These are phyloP conservation scores for Pelecanoides urinatrix DNA, from an alignment of 2,113 vertebrate species.

Conservation along the genomic window DNA sequence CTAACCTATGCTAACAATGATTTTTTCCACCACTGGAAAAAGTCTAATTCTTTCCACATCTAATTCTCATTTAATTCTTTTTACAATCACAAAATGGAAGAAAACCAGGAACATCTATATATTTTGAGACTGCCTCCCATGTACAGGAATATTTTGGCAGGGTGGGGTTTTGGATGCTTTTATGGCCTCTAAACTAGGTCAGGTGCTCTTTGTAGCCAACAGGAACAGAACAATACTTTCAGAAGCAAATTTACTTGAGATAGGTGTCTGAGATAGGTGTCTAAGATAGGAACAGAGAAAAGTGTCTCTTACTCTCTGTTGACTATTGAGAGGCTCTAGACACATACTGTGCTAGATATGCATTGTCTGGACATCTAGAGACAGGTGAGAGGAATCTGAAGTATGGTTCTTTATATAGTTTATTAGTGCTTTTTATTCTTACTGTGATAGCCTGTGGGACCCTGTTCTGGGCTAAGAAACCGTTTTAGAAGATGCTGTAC, in stretches of 20 bases:
- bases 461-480: background rate
- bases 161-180: background rate
- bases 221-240: background rate
- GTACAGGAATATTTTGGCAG: background rate
- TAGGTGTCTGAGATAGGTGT: background rate
- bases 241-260: background rate
- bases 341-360: background rate
- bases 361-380: background rate
- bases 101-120: background rate
- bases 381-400: background rate
- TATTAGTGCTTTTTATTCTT: background rate
- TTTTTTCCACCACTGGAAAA: background rate
- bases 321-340: background rate
- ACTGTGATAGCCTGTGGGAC: background rate
- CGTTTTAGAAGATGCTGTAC: background rate
- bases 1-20: background rate
- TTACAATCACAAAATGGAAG: rapidly evolving
- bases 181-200: background rate
- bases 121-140: background rate
- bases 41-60: background rate
- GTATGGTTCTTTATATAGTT: background rate
- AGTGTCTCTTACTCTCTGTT: background rate
- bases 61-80: background rate
- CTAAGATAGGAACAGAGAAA: background rate
- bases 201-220: background rate